These are phyloP conservation scores for Enteromius fasciolatus DNA, from an alignment of 2,797 vertebrate species.

Conservation along the genomic window DNA sequence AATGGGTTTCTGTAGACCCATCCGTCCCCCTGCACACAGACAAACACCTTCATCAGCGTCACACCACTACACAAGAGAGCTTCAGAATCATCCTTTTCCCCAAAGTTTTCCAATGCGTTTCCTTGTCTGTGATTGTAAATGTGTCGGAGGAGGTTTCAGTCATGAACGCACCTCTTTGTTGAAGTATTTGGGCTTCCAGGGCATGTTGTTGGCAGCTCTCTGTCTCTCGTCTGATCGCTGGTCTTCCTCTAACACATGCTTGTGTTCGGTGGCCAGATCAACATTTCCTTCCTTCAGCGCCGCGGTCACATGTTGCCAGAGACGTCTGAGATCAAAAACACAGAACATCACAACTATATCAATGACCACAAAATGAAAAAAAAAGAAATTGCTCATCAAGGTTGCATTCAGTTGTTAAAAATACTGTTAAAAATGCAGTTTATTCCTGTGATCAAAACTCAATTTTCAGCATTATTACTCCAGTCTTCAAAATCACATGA, in stretches of 20 bases:
- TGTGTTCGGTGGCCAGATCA: conserved; percentile 87
- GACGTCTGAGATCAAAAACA: conserved; percentile 72
- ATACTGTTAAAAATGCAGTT: neutral
- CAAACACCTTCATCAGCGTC: neutral
- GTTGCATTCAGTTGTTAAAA: neutral
- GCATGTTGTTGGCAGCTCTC: conserved; percentile 72
- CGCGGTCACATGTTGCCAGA: conserved; percentile 90
- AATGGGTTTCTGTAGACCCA: conserved; percentile 89
- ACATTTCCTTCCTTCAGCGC: conserved; percentile 87
- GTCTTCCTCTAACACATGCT: conserved; percentile 87
- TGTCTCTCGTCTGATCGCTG: conserved; percentile 87
- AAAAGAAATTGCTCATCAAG: neutral
- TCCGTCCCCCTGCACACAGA: conserved; percentile 81
- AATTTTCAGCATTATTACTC: neutral
- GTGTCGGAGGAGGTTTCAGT: neutral
- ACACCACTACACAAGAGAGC: neutral
- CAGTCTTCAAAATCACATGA: neutral
- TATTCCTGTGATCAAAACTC: neutral
- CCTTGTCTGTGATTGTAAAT: neutral
- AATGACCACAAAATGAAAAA: neutral
- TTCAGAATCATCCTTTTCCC: neutral
- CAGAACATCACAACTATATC: neutral
- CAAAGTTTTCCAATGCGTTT: no score
- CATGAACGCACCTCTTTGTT: conserved; percentile 79
- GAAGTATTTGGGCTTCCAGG: conserved; percentile 90